Evolutionary conservation across 2,888 invertebrate genomes (phyloP), one percentile per base, ranked within the genome.

Genomic region (Leptinotarsa rubiginosa): DNA sequence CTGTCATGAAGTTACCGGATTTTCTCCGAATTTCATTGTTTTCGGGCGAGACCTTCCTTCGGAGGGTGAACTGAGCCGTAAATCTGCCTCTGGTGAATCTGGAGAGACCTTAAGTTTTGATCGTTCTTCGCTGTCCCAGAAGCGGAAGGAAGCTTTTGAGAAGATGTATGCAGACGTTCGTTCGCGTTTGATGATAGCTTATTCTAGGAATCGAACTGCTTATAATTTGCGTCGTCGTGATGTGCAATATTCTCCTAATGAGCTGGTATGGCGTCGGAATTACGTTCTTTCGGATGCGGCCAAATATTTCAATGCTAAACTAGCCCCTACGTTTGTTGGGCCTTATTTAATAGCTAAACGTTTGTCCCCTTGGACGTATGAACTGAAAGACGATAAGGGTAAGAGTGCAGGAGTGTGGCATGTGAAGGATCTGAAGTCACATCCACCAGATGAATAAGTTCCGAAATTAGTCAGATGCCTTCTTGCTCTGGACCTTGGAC

Each of bases 241-340:
- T 25, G 70, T 64, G 18, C n/a, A 41, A 20, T 74, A 52, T 65
- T 16, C 16, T 25, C 20, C 22, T 22, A 59, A 47, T 73, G 25
- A 70, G n/a, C 50, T 22, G 49, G 73, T 70, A 22, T 73, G 64
- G 49, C n/a, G 73, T 16, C 62, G 73, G 0, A 73, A 73, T 47
- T 70, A 68, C 50, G 69, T 75, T 1, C 41, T 80, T 12, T 78
- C 81, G n/a, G 73, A 76, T 22, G 81, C 80, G 12, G 73, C 78
- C 4, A 75, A 80, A 47, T 59, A 78, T 47, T 73, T 77, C 31
- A 65, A 79, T 0, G 74, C 78, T 3, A 83, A 84, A 49, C 70
- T 84, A 47, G 79, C 80, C 4, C 76, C 76, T 25, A 64, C 50
- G 15, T 16, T 50, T 50, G 50, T 16, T 50, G n/a, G n/a, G n/a